Conservation (phyloP, 2,888 invertebrate genomes). For the Sinelater perroti region DNA sequence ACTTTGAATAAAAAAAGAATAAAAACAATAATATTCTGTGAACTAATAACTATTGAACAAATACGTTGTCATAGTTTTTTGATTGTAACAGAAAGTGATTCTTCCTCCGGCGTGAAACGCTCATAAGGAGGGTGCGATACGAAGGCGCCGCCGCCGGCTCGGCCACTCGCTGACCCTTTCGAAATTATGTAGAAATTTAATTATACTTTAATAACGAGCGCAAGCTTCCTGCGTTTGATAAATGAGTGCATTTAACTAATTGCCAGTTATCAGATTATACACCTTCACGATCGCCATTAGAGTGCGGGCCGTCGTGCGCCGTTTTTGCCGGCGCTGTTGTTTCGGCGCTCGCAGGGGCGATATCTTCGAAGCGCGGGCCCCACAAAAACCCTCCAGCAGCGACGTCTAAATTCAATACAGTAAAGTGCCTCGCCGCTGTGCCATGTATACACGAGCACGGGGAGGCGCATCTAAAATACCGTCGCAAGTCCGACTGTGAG, state of each 20-base stretch:
- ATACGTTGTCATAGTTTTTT: too few species aligned
- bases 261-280: conserved; percentile 59
- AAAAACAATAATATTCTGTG: too few species aligned
- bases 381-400: conserved; percentile 55
- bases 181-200: conserved; percentile 59
- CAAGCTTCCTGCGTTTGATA: conserved; percentile 55
- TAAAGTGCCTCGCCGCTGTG: conserved; percentile 58
- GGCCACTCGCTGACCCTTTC: conserved; percentile 52
- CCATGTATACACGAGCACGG: conserved; percentile 47
- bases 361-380: conserved; percentile 48
- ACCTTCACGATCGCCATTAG: conserved; percentile 49
- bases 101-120: conserved; percentile 15
- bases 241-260: conserved; percentile 61
- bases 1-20: too few species aligned
- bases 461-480: conserved; percentile 41
- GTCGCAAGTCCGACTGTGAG: conserved; percentile 42
- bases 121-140: conserved; percentile 8
- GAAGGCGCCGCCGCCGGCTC: conserved; percentile 17
- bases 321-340: conserved; percentile 43
- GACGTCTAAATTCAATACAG: conserved; percentile 61
- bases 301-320: conserved; percentile 42
- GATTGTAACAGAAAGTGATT: conserved; percentile 37
- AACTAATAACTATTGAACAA: too few species aligned
- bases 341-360: conserved; percentile 42
- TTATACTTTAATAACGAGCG: conserved; percentile 59